phyloP scores from a whole-genome alignment of 2,888 invertebrate genomes.

The Octodonta nipae region DNA sequence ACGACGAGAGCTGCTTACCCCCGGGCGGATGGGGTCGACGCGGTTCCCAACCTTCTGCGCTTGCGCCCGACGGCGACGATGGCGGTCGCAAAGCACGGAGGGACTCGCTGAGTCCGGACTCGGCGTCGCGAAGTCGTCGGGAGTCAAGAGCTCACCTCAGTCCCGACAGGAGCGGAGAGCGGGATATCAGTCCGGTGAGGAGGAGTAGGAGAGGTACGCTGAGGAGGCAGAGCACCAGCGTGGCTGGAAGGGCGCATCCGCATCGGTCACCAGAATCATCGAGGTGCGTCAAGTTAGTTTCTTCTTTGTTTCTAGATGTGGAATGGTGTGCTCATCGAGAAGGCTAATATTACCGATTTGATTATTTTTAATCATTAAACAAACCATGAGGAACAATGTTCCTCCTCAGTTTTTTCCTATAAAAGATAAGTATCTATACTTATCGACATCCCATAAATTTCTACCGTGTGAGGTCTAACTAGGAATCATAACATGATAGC shows the following conservation, averaged over 20 bases:
- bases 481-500: no score
- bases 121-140: slow-evolving; percentile 56
- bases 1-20: slow-evolving; percentile 70
- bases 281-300: slow-evolving; percentile 8
- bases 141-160: slow-evolving; percentile 56
- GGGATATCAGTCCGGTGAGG: slow-evolving; percentile 65
- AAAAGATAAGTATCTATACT: no score
- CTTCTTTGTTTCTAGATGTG: no score
- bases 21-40: slow-evolving; percentile 45
- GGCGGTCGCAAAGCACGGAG: slow-evolving; percentile 58
- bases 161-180: slow-evolving; percentile 62
- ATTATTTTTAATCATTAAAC: no score
- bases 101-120: slow-evolving; percentile 82
- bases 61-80: slow-evolving; percentile 61
- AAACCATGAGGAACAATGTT: no score
- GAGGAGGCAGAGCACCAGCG: slow-evolving; percentile 67
- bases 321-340: no score
- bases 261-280: slow-evolving; percentile 56
- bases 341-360: no score
- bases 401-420: no score
- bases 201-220: slow-evolving; percentile 56
- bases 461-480: no score
- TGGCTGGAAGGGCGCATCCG: slow-evolving; percentile 38
- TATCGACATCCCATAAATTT: no score
- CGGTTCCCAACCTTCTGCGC: slow-evolving; percentile 66